Evolutionary conservation across 2,888 invertebrate species (phyloP), one percentile per base, ranked within the genome.

Genomic region (Gibbula magus): DNA sequence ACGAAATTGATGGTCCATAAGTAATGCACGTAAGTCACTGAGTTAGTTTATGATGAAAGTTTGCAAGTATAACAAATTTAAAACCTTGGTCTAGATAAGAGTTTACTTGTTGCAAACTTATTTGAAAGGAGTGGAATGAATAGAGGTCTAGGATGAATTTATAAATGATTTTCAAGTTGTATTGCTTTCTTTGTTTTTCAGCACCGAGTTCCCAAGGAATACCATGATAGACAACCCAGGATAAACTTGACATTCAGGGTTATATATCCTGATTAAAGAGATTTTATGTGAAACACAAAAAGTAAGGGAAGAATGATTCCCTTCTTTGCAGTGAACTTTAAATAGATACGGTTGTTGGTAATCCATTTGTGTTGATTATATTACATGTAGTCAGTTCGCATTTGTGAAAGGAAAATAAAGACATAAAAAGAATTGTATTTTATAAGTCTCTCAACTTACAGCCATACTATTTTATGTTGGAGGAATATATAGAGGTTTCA

Each of bases 201-300:
- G 93, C 93, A 93, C 82, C 88, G 92, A 84, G 88, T 93, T 66
- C 93, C 93, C 0, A 92, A 91, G 80, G 93, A 93, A 79, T 92
- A 93, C 70, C 91, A 91, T 81, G 92, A 93, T 81, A 87, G 91
- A 84, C 90, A 90, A 29, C 91, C 93, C 20, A 87, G 93, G 76
- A 92, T 93, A 18, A 93, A 92, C 82, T 84, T 93, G 67, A 93
- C 93, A 18, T 93, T 93, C 83, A 87, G 93, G 83, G 89, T 92
- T n/a, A 92, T 93, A 80, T 89, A 90, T 79, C 91, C 89, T n/a
- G 87, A 86, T 39, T 80, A 79, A 74, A 32, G 20, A 67, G 39
- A 20, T 22, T 51, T 18, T 22, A n/a, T 45, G 39, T 18, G 39
- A 20, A 45, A 0, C 10, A n/a, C 3, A 74, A 7, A 0, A n/a